Evolutionary conservation across 1,140 invertebrate species (phyloP), one percentile per base, ranked within the genome.

Genomic region (Brachionus angularis): DNA sequence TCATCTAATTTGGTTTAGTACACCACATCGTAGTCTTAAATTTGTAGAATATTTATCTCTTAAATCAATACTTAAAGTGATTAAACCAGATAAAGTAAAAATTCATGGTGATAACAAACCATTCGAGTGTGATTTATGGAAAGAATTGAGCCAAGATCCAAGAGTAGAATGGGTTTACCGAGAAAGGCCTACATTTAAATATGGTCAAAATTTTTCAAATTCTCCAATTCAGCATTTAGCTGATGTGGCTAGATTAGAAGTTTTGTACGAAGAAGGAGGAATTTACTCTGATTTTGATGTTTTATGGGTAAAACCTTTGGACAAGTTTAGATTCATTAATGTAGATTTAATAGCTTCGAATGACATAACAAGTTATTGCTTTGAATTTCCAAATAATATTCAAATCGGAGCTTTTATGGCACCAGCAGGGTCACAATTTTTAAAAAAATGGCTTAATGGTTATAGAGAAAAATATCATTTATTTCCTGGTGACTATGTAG

Each of bases 171-270:
- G 62, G 62, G 62, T 67, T 10, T 29, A 34, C 47, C 21, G 62
- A 47, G 62, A 67, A 36, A 29, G 44, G 14, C 62, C 62, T n/a
- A 23, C 47, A 29, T 46, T 12, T 31, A 67, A 25, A 31, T 67
- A 47, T 18, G 29, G 29, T 49, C 62, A 67, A 47, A 33, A 50
- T 36, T 67, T 67, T 67, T 47, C 16, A 21, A 18, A 27, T 18
- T 33, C 27, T 12, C 62, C 62, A 10, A 67, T 67, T 67, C 62
- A 67, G n/a, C 62, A 67, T 67, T 67, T 67, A n/a, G 62, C 62
- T 36, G 62, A 67, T 50, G 31, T 67, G 5, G 62, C 62, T n/a
- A 27, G 62, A 47, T 33, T 67, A 21, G 62, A 67, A 33, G 62
- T 67, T 46, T 23, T 67, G 31, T 67, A 67, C 23, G 62, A 67